Percentiles rank a stretch among this genome's conserved stretches.
Conservation (phyloP, 35 echinoderm and acorn worm species). For the Ophioderma brevispina region DNA sequence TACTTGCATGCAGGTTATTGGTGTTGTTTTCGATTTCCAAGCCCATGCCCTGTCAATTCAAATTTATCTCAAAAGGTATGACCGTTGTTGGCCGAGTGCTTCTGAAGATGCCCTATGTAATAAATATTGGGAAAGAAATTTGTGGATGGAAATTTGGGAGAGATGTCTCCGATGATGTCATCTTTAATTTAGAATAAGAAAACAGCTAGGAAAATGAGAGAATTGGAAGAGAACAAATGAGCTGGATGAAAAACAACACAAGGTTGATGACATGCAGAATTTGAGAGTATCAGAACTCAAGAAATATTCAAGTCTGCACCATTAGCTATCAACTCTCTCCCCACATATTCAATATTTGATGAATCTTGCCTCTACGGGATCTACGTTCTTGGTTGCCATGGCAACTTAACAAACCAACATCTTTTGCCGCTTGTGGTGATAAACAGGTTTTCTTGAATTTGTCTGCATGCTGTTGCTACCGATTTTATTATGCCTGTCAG, state of each 20-base stretch:
- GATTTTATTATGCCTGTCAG: background rate
- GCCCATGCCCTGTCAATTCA: background rate
- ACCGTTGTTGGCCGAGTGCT: background rate
- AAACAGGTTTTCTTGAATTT: background rate
- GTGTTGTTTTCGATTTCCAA: background rate
- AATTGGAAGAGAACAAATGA: no score
- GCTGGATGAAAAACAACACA: no score
- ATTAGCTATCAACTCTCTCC: background rate
- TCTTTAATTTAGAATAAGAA: background rate
- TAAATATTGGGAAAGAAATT: background rate
- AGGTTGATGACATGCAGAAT: background rate
- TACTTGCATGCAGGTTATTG: no score
- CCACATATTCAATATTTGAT: slow-evolving; percentile 11
- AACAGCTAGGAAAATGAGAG: background rate
- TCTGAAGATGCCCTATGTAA: background rate
- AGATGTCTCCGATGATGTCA: background rate
- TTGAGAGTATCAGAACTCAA: background rate
- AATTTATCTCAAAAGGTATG: slow-evolving; percentile 8
- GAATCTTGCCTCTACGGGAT: background rate
- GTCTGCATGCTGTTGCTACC: background rate
- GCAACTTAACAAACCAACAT: background rate
- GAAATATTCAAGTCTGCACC: background rate
- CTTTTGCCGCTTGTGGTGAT: background rate
- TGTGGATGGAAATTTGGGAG: background rate
- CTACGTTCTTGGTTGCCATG: slow-evolving; percentile 2